A percentile compares a stretch with the other conserved stretches of the same genome.
Conservation (phyloP, 2,888 invertebrate genomes). For the Eristalinus aeneus region DNA sequence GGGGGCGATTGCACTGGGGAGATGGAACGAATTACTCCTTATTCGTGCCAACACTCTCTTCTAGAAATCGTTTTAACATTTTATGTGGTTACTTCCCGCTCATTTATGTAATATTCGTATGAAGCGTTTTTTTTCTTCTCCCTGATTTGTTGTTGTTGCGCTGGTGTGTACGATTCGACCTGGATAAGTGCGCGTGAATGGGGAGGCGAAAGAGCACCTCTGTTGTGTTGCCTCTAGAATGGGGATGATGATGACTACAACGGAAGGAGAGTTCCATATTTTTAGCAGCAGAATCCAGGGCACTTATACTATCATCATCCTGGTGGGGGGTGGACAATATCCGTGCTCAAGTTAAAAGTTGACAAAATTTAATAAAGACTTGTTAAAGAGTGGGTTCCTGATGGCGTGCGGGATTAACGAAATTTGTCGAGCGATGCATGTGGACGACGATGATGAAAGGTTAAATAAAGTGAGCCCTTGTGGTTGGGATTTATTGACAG, state of each 20-base stretch:
- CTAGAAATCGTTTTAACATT: conserved; percentile 74
- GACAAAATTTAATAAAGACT: conserved; percentile 50
- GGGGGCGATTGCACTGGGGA: neutral
- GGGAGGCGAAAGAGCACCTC: neutral
- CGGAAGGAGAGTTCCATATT: conserved; percentile 49
- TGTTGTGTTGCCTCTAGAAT: neutral
- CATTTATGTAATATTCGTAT: conserved; percentile 72
- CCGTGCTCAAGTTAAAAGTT: neutral
- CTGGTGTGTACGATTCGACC: conserved; percentile 14
- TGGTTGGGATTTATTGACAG: neutral
- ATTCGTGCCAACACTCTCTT: conserved; percentile 68
- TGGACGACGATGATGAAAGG: neutral
- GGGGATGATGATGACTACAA: neutral
- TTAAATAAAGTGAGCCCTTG: too few relatives aligned
- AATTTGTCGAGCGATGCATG: neutral
- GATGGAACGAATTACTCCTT: conserved; percentile 54
- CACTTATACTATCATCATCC: conserved; percentile 47
- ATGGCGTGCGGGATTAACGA: neutral
- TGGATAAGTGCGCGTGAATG: conserved; percentile 12
- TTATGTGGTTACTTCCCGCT: conserved; percentile 76
- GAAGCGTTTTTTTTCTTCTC: conserved; percentile 20
- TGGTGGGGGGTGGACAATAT: neutral
- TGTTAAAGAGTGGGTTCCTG: neutral
- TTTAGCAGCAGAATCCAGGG: conserved; percentile 71
- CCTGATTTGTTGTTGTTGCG: neutral